Conservation (phyloP, 1,140 invertebrate species). For the Stegodyphus dumicola region DNA sequence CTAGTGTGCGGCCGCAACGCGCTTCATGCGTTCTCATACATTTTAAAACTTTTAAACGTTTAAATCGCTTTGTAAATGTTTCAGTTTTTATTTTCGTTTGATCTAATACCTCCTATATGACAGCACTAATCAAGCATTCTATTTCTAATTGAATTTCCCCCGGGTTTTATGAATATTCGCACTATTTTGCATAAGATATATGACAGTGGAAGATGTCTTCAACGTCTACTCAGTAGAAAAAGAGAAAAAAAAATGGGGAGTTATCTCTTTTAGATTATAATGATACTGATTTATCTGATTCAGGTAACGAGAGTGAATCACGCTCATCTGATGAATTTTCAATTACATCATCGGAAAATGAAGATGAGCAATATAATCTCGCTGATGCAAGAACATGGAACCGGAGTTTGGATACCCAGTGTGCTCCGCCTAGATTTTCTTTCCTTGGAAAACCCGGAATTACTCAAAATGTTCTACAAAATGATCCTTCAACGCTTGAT, state of each 20-base stretch:
- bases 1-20: too few species aligned
- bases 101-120: too few species aligned
- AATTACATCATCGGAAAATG: constrained; percentile 12
- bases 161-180: too few species aligned
- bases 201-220: constrained; percentile 5
- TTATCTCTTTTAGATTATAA: constrained; percentile 1
- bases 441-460: not conserved
- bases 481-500: too few species aligned
- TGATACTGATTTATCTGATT: not conserved
- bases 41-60: too few species aligned
- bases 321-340: not conserved
- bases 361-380: constrained; percentile 7
- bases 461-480: constrained; percentile 2
- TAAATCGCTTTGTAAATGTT: too few species aligned
- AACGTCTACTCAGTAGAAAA: not conserved
- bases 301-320: constrained; percentile 5
- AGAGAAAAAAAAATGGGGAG: not conserved
- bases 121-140: too few species aligned
- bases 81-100: too few species aligned
- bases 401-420: not conserved
- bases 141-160: too few species aligned
- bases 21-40: too few species aligned
- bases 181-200: too few species aligned
- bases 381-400: not conserved
- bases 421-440: constrained; percentile 3